A percentile compares a stretch with the other conserved stretches of the same genome.
These are phyloP conservation scores for Numida meleagris DNA, from an alignment of 2,113 vertebrate species.

Conservation along the genomic window DNA sequence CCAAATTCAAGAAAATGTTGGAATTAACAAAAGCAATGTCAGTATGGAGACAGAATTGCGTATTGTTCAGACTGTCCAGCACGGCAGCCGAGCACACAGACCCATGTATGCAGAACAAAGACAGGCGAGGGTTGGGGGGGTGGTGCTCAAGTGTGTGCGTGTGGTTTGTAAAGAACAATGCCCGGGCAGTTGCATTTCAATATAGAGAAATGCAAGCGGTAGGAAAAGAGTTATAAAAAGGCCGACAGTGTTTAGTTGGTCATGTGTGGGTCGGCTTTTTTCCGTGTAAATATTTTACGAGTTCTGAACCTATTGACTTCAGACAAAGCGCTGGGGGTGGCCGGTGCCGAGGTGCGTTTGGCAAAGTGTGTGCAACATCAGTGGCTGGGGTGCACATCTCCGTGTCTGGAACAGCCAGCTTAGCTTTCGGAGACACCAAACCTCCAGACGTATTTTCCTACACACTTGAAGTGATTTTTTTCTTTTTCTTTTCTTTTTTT, in stretches of 20 bases:
- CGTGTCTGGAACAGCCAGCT: background rate
- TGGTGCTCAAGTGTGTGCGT: background rate
- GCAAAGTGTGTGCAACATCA: background rate
- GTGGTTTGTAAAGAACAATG: background rate
- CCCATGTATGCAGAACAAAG: background rate
- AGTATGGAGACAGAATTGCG: accelerated
- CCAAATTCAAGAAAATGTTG: background rate
- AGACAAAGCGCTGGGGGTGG: background rate
- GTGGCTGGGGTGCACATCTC: background rate
- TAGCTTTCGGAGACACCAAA: background rate
- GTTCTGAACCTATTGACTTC: background rate
- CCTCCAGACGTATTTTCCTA: conserved; percentile 32
- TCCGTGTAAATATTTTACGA: background rate
- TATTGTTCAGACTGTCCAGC: background rate
- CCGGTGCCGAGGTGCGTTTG: accelerated
- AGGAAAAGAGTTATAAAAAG: background rate
- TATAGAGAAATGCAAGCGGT: background rate
- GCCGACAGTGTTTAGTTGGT: background rate
- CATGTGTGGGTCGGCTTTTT: accelerated
- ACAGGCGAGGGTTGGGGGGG: background rate
- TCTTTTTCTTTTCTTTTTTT: background rate
- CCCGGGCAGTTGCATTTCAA: background rate
- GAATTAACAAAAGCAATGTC: background rate
- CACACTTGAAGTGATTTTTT: background rate
- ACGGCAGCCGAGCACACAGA: background rate